Conservation (phyloP, 2,797 vertebrate species). For the Prunella strophiata region DNA sequence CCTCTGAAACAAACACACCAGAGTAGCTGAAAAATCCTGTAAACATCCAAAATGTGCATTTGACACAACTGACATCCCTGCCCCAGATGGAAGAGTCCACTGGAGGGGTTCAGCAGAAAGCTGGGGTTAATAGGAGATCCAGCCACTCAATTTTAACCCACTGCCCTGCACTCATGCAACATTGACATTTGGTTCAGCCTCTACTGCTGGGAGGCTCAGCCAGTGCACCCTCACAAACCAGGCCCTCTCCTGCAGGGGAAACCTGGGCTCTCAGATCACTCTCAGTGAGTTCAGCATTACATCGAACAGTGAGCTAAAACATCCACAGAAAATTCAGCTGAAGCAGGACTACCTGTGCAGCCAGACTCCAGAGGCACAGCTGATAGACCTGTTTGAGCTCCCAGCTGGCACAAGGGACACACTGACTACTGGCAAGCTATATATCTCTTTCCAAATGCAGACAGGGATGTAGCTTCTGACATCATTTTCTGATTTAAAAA, state of each 20-base stretch:
- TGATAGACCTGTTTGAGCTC: background rate
- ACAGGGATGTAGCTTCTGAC: background rate
- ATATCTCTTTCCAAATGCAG: background rate
- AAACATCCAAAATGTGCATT: background rate
- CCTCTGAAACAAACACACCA: background rate
- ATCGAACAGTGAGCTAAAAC: background rate
- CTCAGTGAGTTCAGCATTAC: background rate
- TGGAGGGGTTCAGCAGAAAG: background rate
- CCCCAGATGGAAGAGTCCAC: background rate
- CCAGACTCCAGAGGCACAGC: background rate
- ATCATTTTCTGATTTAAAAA: background rate
- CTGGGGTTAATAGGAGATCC: background rate
- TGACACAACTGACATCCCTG: background rate
- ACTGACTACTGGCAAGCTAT: background rate
- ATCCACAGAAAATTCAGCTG: background rate
- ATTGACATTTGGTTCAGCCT: background rate
- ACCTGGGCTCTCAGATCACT: fast-evolving
- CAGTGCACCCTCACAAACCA: background rate
- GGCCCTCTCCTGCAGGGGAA: background rate
- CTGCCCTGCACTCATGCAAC: background rate
- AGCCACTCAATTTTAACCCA: background rate
- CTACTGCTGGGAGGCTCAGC: background rate
- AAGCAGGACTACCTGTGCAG: background rate
- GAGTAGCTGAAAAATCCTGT: background rate
- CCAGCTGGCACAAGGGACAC: background rate